phyloP scores from a whole-genome alignment of 1,140 invertebrate species.

The Holotrichia oblita region DNA sequence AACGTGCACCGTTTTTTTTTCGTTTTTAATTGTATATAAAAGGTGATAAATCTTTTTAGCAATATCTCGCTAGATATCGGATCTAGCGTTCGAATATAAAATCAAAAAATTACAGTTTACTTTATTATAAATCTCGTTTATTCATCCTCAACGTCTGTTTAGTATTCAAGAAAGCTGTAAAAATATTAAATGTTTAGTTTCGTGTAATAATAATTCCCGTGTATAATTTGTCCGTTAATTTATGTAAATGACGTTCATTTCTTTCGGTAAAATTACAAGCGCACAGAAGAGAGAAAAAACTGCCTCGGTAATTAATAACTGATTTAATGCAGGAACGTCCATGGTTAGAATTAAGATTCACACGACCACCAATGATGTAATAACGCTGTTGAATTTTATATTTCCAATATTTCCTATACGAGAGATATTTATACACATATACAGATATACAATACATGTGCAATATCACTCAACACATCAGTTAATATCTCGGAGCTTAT shows the following conservation, averaged over 20 bases:
- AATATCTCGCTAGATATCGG: too few relatives aligned
- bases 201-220: constrained; percentile 21
- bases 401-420: constrained; percentile 38
- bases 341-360: constrained; percentile 4
- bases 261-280: constrained; percentile 28
- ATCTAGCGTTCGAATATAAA: too few relatives aligned
- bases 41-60: too few relatives aligned
- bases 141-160: constrained; percentile 10
- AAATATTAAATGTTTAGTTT: constrained; percentile 28
- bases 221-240: constrained; percentile 34
- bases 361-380: constrained; percentile 39
- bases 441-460: constrained; percentile 19
- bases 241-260: constrained; percentile 36
- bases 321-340: constrained; percentile 30
- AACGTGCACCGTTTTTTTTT: too few relatives aligned
- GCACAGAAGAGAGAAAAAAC: neutral
- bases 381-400: constrained; percentile 41
- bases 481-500: constrained; percentile 42
- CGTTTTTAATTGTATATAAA: too few relatives aligned
- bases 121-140: constrained; percentile 31
- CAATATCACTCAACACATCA: constrained; percentile 43
- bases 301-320: constrained; percentile 23
- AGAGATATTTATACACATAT: constrained; percentile 24
- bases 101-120: constrained; percentile 4
- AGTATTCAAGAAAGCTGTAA: neutral